Percentiles rank a stretch among this genome's conserved stretches.
Evolutionary conservation across 2,113 vertebrate genomes (phyloP).

Genomic region (Nesoenas mayeri): DNA sequence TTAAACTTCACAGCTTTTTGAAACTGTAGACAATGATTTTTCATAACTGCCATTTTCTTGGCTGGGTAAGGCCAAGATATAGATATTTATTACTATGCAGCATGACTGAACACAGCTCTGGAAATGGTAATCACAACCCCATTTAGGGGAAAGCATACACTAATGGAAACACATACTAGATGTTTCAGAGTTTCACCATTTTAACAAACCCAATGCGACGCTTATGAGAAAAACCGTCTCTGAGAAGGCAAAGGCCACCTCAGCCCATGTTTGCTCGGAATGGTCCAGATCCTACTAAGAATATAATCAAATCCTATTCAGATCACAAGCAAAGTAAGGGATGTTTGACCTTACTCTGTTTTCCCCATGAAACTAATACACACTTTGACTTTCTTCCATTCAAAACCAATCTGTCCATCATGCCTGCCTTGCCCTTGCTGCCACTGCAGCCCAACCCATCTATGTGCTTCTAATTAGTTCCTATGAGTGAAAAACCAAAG

Average conservation of each 20-base stretch:
- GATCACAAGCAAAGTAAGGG: not conserved
- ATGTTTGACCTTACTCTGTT: not conserved
- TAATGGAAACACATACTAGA: slow-evolving; percentile 16
- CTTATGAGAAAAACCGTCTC: not conserved
- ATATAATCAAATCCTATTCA: not conserved
- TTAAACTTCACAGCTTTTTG: not conserved
- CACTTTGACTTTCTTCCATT: not conserved
- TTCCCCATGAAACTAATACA: not conserved
- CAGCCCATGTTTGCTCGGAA: not conserved
- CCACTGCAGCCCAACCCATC: not conserved
- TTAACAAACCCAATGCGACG: not conserved
- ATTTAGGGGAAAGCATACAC: slow-evolving; percentile 2
- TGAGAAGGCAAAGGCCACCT: not conserved
- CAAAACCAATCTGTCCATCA: no score
- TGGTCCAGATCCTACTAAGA: not conserved
- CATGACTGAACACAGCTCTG: not conserved
- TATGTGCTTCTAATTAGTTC: not conserved
- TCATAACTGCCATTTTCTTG: not conserved
- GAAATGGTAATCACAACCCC: not conserved
- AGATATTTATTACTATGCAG: not conserved
- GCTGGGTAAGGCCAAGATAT: not conserved
- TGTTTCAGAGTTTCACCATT: not conserved
- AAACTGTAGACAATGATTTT: not conserved
- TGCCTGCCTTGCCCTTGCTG: not conserved
- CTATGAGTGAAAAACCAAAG: not conserved